These are phyloP conservation scores for Pimephales promelas DNA, from an alignment of 2,113 vertebrate genomes.

Conservation along the genomic window DNA sequence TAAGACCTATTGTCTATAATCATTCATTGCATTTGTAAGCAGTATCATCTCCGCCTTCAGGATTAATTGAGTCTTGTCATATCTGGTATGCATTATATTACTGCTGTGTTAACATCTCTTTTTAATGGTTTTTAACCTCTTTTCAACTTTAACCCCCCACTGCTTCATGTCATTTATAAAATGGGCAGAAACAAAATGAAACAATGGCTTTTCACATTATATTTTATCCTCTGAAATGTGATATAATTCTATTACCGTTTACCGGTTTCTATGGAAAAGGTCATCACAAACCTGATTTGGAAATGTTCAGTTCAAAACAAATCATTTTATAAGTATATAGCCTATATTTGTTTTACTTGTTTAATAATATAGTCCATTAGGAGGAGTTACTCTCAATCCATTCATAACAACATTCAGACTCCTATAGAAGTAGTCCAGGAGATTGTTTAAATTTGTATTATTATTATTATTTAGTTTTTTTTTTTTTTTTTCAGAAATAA, in stretches of 20 bases:
- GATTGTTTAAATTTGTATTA: no score
- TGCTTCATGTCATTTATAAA: not conserved
- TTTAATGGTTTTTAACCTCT: constrained; percentile 2
- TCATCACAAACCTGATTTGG: not conserved
- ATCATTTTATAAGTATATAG: no score
- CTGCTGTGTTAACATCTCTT: not conserved
- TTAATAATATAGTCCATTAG: not conserved
- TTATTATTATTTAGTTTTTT: no score
- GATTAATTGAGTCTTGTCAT: not conserved
- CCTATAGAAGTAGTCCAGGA: not conserved
- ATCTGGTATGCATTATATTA: constrained; percentile 16
- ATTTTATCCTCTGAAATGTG: not conserved
- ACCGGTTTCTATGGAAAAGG: not conserved
- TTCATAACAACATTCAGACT: not conserved
- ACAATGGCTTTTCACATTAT: not conserved
- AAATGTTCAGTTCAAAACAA: not conserved
- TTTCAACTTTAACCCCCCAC: not conserved
- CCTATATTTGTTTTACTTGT: no score
- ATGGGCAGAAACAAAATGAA: not conserved
- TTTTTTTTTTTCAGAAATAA: not conserved
- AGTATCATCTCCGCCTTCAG: not conserved
- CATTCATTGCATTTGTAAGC: constrained; percentile 31
- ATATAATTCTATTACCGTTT: not conserved
- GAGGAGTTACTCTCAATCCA: not conserved
- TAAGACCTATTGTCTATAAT: constrained; percentile 37